Evolutionary conservation across 2,113 vertebrate genomes (phyloP), one percentile per base, ranked within the genome.

Genomic region (Azemiops feae): DNA sequence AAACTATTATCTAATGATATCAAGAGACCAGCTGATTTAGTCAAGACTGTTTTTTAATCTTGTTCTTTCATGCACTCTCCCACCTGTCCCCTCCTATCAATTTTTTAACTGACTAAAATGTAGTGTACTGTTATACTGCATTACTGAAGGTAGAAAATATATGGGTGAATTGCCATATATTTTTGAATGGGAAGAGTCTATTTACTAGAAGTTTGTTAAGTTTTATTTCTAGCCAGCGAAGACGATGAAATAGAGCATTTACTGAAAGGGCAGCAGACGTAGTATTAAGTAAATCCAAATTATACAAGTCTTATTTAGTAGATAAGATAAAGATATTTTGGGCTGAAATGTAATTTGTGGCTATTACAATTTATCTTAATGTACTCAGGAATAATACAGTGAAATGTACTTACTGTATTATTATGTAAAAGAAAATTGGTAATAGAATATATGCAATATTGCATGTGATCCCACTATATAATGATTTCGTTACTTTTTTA

Each of bases 321-420:
- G 64, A 93, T 55, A 53, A 34, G 50, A 92, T 30, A 43, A 30
- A 86, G 27, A 74, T 74, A 45, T 10, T 57, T 85, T 86, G 43
- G 30, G 43, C 45, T 93, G 93, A 89, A 96, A 2, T 3, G 94
- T 91, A 92, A 0, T 91, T 95, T 93, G 92, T 96, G 93, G 96
- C 90, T 93, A 94, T 95, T 96, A 91, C 95, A 95, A 47, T 89
- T 52, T n/a, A 53, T 95, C 95, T 95, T n/a, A 89, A 92, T 96
- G 92, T 94, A 96, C 94, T 95, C 93, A 58, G 94, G 94, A 90
- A 91, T 93, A 96, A 91, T 60, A 58, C 91, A 93, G 93, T 81
- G 74, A 81, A 81, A 81, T 81, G 74, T 81, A 81, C 34, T 43
- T 74, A 74, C 64, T 43, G 34, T 89, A 92, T 14, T 92, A 39